Evolutionary conservation across 2,888 invertebrate genomes (phyloP), one percentile per base, ranked within the genome.

Genomic region (Calameuta pallipes): DNA sequence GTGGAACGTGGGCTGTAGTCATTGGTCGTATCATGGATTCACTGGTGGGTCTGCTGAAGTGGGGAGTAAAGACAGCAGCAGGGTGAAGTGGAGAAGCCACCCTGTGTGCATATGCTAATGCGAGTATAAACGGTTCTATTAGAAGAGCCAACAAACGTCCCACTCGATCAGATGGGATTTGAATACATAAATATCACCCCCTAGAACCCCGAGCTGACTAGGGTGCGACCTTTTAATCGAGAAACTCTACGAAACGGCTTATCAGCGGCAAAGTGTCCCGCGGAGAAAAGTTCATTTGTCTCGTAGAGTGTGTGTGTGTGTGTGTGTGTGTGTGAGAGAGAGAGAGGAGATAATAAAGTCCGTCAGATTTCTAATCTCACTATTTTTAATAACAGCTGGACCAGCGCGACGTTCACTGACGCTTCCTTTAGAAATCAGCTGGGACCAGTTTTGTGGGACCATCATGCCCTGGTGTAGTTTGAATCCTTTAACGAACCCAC

Each of bases 111-210:
- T 90, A 90, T 90, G 90, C 87, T 90, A 89, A 90, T 89, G 87
- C 85, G 87, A 87, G 90, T 88, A 89, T 91, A 90, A 90, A 90
- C 89, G 90, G 84, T 88, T 88, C 87, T 88, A 90, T 91, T 90
- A 89, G 88, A 87, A 87, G 88, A 87, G 87, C 87, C 87, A 90
- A 89, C 89, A 89, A 90, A 89, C 89, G 88, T 85, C 87, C 87
- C 86, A 83, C 84, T 87, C 89, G 87, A 89, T 88, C 89, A 89
- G 88, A 82, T 80, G 88, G 88, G 90, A 90, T 90, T 90, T 90
- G 89, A 91, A 90, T 90, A 87, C 87, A 88, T 91, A 90, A 90
- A 90, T 89, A 90, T 88, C 56, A 56, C 23, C 56, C 56, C 56
- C 56, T 6, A 0, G 2, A 56, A 87, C 84, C 82, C 82, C 76